Evolutionary conservation across 2,113 vertebrate species (phyloP).

Genomic region (Heloderma charlesbogerti): DNA sequence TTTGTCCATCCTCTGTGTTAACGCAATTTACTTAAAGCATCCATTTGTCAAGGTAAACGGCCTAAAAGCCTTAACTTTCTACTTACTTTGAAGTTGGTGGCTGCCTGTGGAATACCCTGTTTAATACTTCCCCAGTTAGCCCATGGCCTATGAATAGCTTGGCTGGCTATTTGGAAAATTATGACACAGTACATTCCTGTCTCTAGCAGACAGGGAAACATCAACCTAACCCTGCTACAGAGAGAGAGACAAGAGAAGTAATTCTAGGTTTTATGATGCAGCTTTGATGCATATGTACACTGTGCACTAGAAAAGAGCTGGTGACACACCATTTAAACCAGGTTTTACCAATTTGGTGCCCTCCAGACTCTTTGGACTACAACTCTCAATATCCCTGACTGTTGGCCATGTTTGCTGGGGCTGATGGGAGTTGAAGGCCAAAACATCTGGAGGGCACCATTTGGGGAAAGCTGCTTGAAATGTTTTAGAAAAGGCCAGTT

Average conservation of each 20-base stretch:
- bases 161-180: conserved; percentile 52
- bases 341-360: too few relatives aligned
- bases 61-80: conserved; percentile 22
- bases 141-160: conserved; percentile 23
- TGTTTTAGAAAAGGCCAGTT: neutral
- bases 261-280: conserved; percentile 20
- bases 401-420: too few relatives aligned
- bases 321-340: neutral
- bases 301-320: conserved; percentile 33
- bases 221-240: neutral
- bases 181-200: conserved; percentile 8
- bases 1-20: conserved; percentile 26
- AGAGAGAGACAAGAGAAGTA: conserved; percentile 33
- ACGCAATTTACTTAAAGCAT: conserved; percentile 25
- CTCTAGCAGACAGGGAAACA: conserved; percentile 21
- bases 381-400: too few relatives aligned
- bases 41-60: neutral
- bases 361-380: too few relatives aligned
- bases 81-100: neutral
- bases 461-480: too few relatives aligned
- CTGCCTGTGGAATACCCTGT: conserved; percentile 14
- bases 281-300: conserved; percentile 34
- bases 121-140: conserved; percentile 27
- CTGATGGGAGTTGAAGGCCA: too few relatives aligned
- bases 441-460: too few relatives aligned